Percentiles rank a stretch among this genome's conserved stretches.
Evolutionary conservation across 2,797 vertebrate genomes (phyloP).

Genomic region (Thalassophryne amazonica): DNA sequence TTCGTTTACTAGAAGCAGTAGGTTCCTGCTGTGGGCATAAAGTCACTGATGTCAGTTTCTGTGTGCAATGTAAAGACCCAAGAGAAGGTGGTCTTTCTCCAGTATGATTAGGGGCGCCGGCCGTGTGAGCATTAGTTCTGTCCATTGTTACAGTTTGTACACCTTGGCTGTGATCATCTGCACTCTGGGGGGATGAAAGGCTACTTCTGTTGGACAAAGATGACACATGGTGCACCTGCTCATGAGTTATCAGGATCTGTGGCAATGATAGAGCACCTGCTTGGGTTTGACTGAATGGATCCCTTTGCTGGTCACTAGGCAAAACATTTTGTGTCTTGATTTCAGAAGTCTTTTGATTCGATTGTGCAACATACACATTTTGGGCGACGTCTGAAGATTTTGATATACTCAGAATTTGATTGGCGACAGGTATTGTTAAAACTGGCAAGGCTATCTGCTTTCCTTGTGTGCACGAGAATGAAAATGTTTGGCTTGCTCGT

Average conservation of each 20-base stretch:
- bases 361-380: constrained; percentile 72
- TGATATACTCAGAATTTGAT: constrained; percentile 61
- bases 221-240: constrained; percentile 77
- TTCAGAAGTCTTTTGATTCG: constrained; percentile 66
- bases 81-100: constrained; percentile 64
- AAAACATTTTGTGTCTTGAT: constrained; percentile 74
- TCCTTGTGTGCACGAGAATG: constrained; percentile 71
- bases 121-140: constrained; percentile 50
- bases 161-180: constrained; percentile 68
- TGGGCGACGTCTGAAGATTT: constrained; percentile 74
- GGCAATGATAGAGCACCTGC: constrained; percentile 80
- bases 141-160: constrained; percentile 75
- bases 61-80: constrained; percentile 75
- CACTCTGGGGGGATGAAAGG: constrained; percentile 51
- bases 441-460: constrained; percentile 73
- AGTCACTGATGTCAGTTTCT: constrained; percentile 85
- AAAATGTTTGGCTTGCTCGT: constrained; percentile 77
- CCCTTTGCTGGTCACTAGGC: constrained; percentile 75
- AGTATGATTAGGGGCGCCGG: constrained; percentile 62
- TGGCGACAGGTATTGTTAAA: constrained; percentile 77
- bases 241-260: constrained; percentile 93
- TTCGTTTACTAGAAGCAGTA: constrained; percentile 94
- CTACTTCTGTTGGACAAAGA: constrained; percentile 71
- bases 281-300: constrained; percentile 75
- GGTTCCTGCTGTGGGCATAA: constrained; percentile 92